Percentiles rank a stretch among this genome's conserved stretches.
Evolutionary conservation across 2,113 vertebrate genomes (phyloP).

Genomic region (Burhinus bistriatus): DNA sequence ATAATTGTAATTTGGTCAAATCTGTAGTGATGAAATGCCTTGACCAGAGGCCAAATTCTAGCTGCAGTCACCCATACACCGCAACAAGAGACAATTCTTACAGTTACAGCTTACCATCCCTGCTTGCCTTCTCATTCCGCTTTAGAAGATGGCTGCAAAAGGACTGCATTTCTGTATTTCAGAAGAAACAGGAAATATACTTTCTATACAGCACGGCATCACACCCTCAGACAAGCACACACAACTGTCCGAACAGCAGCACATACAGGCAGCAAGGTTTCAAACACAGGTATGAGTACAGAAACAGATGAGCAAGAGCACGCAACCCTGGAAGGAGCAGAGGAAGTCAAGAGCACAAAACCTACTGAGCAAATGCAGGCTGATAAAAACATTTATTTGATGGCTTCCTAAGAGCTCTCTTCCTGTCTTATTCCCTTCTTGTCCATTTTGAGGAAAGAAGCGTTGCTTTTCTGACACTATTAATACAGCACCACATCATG

Average conservation of each 20-base stretch:
- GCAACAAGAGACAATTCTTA: background rate
- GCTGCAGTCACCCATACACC: background rate
- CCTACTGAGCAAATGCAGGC: background rate
- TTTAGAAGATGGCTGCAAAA: background rate
- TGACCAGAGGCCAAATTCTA: background rate
- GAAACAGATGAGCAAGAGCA: background rate
- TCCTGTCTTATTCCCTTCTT: background rate
- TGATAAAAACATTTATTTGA: background rate
- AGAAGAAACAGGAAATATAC: background rate
- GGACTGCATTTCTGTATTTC: background rate
- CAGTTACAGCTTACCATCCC: background rate
- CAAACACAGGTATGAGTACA: background rate
- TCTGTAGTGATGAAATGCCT: background rate
- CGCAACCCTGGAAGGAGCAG: background rate
- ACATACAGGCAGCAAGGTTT: background rate
- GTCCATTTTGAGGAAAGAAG: background rate
- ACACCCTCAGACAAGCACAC: background rate
- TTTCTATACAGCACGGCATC: background rate
- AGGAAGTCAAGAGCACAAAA: background rate
- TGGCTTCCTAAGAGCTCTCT: background rate
- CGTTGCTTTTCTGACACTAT: background rate
- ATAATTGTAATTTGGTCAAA: background rate
- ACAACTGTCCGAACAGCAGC: background rate
- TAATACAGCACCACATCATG: no score
- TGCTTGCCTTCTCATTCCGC: background rate